Evolutionary conservation across 2,888 invertebrate species (phyloP), one percentile per base, ranked within the genome.

Genomic region (Hypselothyrea guttata): DNA sequence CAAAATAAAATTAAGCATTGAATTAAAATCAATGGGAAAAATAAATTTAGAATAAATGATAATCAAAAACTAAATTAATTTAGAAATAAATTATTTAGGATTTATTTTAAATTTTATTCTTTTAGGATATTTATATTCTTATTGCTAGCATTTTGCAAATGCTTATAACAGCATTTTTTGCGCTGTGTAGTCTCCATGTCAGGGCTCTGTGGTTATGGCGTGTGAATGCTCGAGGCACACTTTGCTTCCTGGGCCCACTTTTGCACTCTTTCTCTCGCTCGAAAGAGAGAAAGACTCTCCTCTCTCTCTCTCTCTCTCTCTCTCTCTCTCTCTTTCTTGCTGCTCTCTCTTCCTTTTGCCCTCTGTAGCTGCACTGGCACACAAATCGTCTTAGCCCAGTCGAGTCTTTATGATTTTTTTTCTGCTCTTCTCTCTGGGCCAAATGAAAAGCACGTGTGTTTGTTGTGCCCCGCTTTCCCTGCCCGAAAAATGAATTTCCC

Each of bases 171-270:
- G n/a, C n/a, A n/a, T n/a, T n/a, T n/a, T n/a, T n/a, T n/a, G n/a
- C n/a, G n/a, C n/a, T n/a, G n/a, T n/a, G 53, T 54, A 38, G 73
- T 83, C 73, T 65, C 62, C 76, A 66, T 76, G 81, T 66, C 77
- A 70, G 47, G 72, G 48, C 49, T 69, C 73, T 75, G 65, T 79
- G 75, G 79, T 76, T 75, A 81, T 81, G 62, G 77, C 84, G 84
- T 78, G 78, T 84, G 84, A 84, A 84, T 84, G 79, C 78, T 78
- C 59, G 65, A 64, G 75, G 78, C 84, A 69, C 81, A 84, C 84
- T 67, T 61, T 22, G 22, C 54, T 55, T 71, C 54, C 51, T 52
- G 58, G 30, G 18, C 31, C 9, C 8, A 1, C 30, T 40, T 8
- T 34, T n/a, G 18, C 34, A 37, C 31, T 30, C 4, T 30, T 7